Conservation (phyloP, 2,113 vertebrate species). For the Calonectris borealis region DNA sequence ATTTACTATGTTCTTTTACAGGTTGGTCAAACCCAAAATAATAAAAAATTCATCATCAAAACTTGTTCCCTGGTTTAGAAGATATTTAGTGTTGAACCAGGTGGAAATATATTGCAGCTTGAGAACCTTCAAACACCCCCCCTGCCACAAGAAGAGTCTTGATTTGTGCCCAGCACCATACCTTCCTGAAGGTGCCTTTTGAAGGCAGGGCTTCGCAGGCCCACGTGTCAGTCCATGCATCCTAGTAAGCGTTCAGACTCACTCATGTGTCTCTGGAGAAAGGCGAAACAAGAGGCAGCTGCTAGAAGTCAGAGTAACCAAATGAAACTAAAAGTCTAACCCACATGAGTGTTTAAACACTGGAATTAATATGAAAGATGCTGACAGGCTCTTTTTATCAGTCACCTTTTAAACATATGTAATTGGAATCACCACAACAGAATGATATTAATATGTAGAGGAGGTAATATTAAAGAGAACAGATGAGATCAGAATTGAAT, state of each 20-base stretch:
- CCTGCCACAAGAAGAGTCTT: not conserved
- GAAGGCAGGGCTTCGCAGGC: not conserved
- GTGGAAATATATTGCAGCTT: not conserved
- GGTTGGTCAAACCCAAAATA: not conserved
- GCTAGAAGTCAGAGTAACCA: not conserved
- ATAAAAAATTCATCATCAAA: not conserved
- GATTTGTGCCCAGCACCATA: not conserved
- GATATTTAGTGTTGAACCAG: fast-evolving
- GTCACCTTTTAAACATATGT: not conserved
- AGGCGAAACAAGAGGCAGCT: not conserved
- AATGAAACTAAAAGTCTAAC: not conserved
- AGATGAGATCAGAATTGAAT: not conserved
- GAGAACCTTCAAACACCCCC: not conserved
- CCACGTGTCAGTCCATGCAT: fast-evolving
- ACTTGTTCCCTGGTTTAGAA: not conserved
- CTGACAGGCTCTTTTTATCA: not conserved
- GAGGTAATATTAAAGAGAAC: not conserved
- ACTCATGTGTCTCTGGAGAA: not conserved
- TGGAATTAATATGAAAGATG: not conserved
- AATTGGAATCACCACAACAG: not conserved
- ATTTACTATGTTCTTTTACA: not conserved
- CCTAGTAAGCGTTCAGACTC: not conserved
- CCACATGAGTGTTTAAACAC: not conserved
- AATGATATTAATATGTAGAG: not conserved
- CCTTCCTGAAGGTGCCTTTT: not conserved